Conservation (phyloP, 2,888 invertebrate species). For the Exocentrus adspersus region DNA sequence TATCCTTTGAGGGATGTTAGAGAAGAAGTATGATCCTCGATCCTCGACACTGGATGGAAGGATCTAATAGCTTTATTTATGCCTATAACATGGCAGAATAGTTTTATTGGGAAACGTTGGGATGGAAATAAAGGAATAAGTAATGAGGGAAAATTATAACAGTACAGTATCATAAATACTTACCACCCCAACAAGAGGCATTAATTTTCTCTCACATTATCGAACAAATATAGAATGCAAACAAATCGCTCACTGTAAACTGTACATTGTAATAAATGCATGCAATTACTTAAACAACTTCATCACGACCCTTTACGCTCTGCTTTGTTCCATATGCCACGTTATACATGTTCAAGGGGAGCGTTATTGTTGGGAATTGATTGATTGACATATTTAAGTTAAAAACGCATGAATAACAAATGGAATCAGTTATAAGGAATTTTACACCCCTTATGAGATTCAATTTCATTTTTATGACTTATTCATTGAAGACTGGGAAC, state of each 20-base stretch:
- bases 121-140: no score
- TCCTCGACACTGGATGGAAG: not conserved
- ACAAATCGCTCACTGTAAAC: no score
- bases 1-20: constrained; percentile 16
- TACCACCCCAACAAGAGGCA: no score
- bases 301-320: not conserved
- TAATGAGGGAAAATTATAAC: no score
- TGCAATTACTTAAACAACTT: constrained; percentile 9
- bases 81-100: not conserved
- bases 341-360: constrained; percentile 15
- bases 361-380: constrained; percentile 20
- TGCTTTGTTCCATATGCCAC: not conserved
- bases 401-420: constrained; percentile 15
- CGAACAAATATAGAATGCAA: no score
- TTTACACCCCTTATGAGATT: constrained; percentile 17
- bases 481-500: not conserved
- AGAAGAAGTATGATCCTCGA: no score
- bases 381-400: constrained; percentile 23
- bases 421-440: constrained; percentile 16
- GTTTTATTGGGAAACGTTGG: not conserved
- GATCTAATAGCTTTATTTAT: not conserved
- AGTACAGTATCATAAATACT: no score
- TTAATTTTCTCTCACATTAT: no score
- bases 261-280: constrained; percentile 10
- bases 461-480: constrained; percentile 4